A percentile compares a stretch with the other conserved stretches of the same genome.
Conservation (phyloP, 2,888 invertebrate genomes). For the Eupithecia exiguata region DNA sequence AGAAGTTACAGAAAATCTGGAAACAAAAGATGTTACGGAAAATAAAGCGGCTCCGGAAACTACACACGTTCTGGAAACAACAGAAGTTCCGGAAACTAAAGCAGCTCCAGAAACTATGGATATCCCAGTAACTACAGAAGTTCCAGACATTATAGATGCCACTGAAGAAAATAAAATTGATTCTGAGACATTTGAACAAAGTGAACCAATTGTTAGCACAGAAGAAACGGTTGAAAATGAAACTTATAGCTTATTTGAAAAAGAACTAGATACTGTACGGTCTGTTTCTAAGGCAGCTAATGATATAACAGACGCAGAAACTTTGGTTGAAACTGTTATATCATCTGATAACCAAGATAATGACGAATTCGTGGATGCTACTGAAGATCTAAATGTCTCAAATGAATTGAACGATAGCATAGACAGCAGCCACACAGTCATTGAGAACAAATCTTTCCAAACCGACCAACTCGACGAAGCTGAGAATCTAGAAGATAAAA, state of each 20-base stretch:
- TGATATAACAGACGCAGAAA: neutral
- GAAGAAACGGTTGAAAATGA: slow-evolving; percentile 28
- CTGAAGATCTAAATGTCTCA: slow-evolving; percentile 55
- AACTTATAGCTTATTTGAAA: slow-evolving; percentile 24
- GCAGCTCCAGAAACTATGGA: no score
- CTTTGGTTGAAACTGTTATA: slow-evolving; percentile 1
- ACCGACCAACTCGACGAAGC: neutral
- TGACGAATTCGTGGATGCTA: slow-evolving; percentile 38
- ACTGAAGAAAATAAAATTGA: slow-evolving; percentile 6
- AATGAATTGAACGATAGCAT: slow-evolving; percentile 72
- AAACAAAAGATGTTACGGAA: neutral
- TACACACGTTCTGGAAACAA: neutral
- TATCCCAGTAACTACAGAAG: neutral
- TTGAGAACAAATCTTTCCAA: slow-evolving; percentile 69
- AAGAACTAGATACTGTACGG: slow-evolving; percentile 1
- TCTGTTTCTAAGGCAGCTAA: slow-evolving; percentile 12
- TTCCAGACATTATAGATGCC: slow-evolving; percentile 10
- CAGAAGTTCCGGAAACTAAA: neutral
- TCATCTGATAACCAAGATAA: slow-evolving; percentile 22
- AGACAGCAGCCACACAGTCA: slow-evolving; percentile 71
- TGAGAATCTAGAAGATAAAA: slow-evolving; percentile 33
- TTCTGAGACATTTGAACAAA: slow-evolving; percentile 13
- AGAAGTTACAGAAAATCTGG: neutral
- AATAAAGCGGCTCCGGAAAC: neutral
- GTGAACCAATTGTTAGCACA: slow-evolving; percentile 18